Base-by-base conservation (phyloP, 2,113 vertebrate species). In the Regulus satrapa region DNA sequence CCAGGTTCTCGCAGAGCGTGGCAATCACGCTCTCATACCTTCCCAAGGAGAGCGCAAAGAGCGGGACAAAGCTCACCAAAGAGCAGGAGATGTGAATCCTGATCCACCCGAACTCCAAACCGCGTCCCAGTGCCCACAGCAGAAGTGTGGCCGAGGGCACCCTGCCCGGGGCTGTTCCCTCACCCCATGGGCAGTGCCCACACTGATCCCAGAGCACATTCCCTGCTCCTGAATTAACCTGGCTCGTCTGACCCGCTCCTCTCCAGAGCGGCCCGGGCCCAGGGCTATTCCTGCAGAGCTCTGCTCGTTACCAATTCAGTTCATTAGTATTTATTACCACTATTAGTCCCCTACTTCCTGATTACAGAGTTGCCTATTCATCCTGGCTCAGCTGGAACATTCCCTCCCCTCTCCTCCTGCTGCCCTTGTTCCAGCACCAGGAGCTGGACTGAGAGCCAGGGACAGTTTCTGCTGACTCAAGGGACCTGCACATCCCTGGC, bases 11-110 rank as follows among this genome's bases (percentile, higher is more conserved):
- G 2, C 99, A 99, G 32, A 99, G 97, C 4, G 99, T 99, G 88
- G 99, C 99, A 1, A 99, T 99, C 85, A 99, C 99, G 0, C 99
- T 99, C 97, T 99, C 99, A 0, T 99, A 99, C 97, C 99, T 99
- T 58, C 36, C 49, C 26, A 0, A 17, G 24, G 23, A 52, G 21
- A 19, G 66, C 24, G 59, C 19, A n/a, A 4, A 1, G 5, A 12
- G 24, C 1, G 36, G 36, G 21, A 18, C 2, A 43, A 18, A 36
- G 7, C 2, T 32, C 91, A 8, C 4, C 7, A 0, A 0, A 29
- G 8, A n/a, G 45, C 36, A 8, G 41, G 34, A 54, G 5, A 68
- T 12, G 4, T 3, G 0, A 36, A 15, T 2, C 45, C 41, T 6
- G 9, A 20, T 5, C 55, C 0, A 1, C 32, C 29, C 48, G 2